Evolutionary conservation across 2,888 invertebrate genomes (phyloP).

Genomic region (Amphipoea lucens): DNA sequence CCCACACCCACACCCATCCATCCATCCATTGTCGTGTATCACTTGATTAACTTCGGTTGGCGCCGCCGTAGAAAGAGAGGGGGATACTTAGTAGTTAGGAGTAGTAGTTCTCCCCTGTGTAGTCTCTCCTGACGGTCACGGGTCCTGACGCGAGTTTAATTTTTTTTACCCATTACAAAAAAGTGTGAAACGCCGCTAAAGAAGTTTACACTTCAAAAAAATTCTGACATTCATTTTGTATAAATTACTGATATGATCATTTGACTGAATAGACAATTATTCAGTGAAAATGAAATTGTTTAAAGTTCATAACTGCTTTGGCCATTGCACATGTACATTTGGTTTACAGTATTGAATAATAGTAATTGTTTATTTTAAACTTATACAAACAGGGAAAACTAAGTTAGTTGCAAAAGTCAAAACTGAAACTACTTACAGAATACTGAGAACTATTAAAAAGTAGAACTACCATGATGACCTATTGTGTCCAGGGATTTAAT

Average conservation of each 20-base stretch:
- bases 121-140: too few relatives aligned
- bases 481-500: not conserved
- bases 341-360: not conserved
- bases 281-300: not conserved
- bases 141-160: too few relatives aligned
- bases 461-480: not conserved
- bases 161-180: too few relatives aligned
- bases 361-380: not conserved
- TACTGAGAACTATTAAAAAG: not conserved
- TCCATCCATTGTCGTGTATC: too few relatives aligned
- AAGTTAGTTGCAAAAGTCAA: not conserved
- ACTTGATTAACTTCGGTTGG: too few relatives aligned
- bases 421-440: not conserved
- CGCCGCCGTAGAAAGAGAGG: too few relatives aligned
- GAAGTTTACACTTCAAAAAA: too few relatives aligned
- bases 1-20: too few relatives aligned
- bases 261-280: not conserved
- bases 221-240: not conserved
- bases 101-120: too few relatives aligned
- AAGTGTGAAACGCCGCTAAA: too few relatives aligned
- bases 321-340: not conserved
- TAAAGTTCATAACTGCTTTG: not conserved
- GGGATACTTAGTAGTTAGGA: too few relatives aligned
- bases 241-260: not conserved
- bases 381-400: not conserved